A percentile compares a stretch with the other conserved stretches of the same genome.
Evolutionary conservation across 2,888 invertebrate species (phyloP).

Genomic region (Trichacis sp.): DNA sequence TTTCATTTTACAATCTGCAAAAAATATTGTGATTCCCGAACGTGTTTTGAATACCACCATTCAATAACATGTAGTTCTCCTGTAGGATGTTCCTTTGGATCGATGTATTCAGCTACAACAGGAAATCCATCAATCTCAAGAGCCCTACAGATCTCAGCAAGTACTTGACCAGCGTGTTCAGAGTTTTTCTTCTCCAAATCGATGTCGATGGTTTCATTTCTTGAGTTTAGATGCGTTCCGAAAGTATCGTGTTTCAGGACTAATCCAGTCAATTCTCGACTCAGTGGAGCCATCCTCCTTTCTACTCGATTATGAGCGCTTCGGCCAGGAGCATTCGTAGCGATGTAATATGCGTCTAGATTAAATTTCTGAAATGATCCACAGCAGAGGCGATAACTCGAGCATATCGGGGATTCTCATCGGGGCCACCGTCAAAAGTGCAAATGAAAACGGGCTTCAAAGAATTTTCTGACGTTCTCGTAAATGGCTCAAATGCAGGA

Average conservation of each 20-base stretch:
- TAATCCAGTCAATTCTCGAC: too few species aligned
- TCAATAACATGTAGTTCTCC: constrained; percentile 28
- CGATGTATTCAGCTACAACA: constrained; percentile 25
- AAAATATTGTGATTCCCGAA: constrained; percentile 49
- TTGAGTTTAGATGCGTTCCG: constrained; percentile 52
- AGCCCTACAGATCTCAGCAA: constrained; percentile 55
- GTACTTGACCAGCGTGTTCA: constrained; percentile 50
- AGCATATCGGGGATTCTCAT: constrained; percentile 51
- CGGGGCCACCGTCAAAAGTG: constrained; percentile 48
- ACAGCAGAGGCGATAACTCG: constrained; percentile 38
- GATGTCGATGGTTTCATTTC: constrained; percentile 51
- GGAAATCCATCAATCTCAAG: constrained; percentile 49
- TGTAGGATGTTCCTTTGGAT: background rate
- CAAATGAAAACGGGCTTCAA: constrained; percentile 54
- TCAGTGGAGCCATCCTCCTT: constrained; percentile 59
- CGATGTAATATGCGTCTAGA: constrained; percentile 51
- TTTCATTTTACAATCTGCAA: constrained; percentile 36
- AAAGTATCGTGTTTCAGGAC: constrained; percentile 55
- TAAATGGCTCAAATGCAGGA: background rate
- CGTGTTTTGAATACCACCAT: constrained; percentile 46
- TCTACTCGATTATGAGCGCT: constrained; percentile 62
- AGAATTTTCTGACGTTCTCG: constrained; percentile 24
- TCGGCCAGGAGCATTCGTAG: constrained; percentile 58
- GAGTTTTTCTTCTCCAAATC: constrained; percentile 59
- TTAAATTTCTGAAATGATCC: constrained; percentile 46